Evolutionary conservation across 2,113 vertebrate species (phyloP).

Genomic region (Pipra filicauda): DNA sequence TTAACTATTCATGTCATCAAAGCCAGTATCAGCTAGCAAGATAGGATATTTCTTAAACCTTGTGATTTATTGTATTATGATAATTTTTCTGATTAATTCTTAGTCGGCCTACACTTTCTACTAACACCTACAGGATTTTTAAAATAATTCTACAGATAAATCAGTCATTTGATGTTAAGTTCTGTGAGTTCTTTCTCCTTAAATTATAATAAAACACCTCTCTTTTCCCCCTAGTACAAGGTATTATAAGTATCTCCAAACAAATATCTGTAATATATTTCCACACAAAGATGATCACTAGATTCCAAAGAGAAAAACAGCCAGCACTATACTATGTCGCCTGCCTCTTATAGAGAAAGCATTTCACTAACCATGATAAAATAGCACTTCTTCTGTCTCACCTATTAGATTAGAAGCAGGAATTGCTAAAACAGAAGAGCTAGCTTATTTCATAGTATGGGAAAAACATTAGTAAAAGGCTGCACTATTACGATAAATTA

Average conservation of each 20-base stretch:
- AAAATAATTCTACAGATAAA: background rate
- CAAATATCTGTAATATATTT: background rate
- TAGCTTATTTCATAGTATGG: background rate
- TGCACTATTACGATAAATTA: background rate
- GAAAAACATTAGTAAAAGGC: background rate
- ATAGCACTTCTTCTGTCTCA: background rate
- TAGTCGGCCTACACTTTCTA: background rate
- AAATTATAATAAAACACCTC: background rate
- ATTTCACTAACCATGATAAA: background rate
- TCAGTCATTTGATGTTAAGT: background rate
- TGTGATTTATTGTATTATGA: background rate
- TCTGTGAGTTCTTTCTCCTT: background rate
- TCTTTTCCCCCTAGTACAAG: background rate
- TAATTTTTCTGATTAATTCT: background rate
- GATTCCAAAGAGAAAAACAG: background rate
- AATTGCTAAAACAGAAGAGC: background rate
- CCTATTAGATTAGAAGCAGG: background rate
- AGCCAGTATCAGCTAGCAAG: background rate
- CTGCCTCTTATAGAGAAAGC: background rate
- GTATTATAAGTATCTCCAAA: background rate
- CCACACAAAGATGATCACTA: background rate
- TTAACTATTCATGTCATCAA: slow-evolving; percentile 31
- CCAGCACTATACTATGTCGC: background rate
- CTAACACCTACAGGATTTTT: background rate
- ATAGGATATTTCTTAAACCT: background rate